Conservation (phyloP, 2,888 invertebrate genomes). For the Dynastes maya region DNA sequence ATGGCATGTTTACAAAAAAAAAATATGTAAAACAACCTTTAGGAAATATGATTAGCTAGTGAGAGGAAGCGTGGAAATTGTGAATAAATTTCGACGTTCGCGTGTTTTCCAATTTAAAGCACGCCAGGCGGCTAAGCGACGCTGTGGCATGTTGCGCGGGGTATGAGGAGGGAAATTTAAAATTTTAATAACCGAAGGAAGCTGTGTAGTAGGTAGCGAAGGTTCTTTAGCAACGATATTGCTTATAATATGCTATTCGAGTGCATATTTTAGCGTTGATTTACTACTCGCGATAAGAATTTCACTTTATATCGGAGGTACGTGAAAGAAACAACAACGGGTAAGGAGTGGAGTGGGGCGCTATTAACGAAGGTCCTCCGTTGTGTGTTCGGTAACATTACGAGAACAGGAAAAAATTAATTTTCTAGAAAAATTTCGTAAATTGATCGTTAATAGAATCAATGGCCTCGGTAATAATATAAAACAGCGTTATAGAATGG, state of each 20-base stretch:
- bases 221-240: neutral
- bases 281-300: constrained; percentile 8
- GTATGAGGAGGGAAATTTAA: neutral
- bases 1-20: neutral
- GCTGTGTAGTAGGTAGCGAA: neutral
- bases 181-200: constrained; percentile 1
- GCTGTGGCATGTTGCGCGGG: no score
- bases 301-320: neutral
- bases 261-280: neutral
- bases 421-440: neutral
- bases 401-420: no score
- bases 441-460: neutral
- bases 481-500: neutral
- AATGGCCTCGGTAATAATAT: neutral
- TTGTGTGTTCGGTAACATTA: no score
- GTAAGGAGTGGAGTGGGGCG: no score
- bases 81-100: constrained; percentile 1
- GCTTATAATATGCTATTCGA: neutral
- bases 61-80: neutral
- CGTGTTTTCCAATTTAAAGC: constrained; percentile 13
- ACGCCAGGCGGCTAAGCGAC: neutral
- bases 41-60: neutral
- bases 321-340: neutral
- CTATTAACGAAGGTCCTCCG: no score
- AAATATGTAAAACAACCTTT: neutral